These are phyloP conservation scores for Herpailurus yagouaroundi DNA, from an alignment of 2,113 vertebrate genomes.

Conservation along the genomic window DNA sequence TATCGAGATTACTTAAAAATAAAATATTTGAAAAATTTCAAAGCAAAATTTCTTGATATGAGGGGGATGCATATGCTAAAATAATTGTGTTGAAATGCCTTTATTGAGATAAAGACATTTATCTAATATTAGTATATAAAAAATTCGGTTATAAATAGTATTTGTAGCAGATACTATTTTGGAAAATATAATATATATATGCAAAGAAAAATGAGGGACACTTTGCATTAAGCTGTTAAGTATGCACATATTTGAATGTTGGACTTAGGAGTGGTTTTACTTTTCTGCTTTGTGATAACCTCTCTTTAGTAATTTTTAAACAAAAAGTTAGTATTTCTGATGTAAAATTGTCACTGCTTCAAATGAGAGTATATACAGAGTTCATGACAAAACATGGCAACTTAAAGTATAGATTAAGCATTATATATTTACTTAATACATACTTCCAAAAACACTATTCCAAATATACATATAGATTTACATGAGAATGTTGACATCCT, in stretches of 20 bases:
- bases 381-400: conserved; percentile 10
- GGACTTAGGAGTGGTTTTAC: not conserved
- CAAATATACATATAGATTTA: not conserved
- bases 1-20: not conserved
- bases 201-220: not conserved
- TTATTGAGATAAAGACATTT: not conserved
- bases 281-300: not conserved
- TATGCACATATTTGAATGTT: not conserved
- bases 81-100: not conserved
- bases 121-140: not conserved
- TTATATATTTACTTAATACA: not conserved
- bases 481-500: not conserved
- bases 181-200: not conserved
- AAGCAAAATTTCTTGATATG: not conserved
- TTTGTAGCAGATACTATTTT: not conserved
- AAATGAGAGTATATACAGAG: not conserved
- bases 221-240: not conserved
- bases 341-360: not conserved
- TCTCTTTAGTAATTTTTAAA: not conserved
- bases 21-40: too few species aligned
- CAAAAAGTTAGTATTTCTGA: not conserved
- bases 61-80: not conserved
- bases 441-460: not conserved
- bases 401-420: not conserved
- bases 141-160: not conserved